These are phyloP conservation scores for Rattus rattus DNA, from an alignment of 2,113 vertebrate species.

Conservation along the genomic window DNA sequence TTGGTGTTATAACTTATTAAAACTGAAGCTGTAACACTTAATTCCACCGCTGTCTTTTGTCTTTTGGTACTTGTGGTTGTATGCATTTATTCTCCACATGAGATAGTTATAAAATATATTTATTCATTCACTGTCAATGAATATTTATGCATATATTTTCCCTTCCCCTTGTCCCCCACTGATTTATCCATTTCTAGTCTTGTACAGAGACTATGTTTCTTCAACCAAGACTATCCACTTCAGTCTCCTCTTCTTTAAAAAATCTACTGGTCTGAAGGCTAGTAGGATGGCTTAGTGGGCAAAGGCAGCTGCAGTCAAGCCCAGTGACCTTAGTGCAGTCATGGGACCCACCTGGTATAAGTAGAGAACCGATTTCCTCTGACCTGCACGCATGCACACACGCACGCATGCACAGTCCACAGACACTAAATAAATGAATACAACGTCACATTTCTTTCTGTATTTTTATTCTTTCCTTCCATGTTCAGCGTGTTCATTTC, in stretches of 20 bases:
- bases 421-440: neutral
- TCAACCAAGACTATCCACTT: neutral
- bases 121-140: neutral
- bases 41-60: neutral
- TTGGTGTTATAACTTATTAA: neutral
- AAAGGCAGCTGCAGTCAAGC: neutral
- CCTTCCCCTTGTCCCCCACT: neutral
- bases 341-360: neutral
- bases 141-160: neutral
- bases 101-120: neutral
- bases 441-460: neutral
- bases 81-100: neutral
- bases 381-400: neutral
- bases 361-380: neutral
- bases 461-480: neutral
- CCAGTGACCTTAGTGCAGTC: neutral
- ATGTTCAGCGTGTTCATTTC: neutral
- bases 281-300: too few relatives aligned
- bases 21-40: neutral
- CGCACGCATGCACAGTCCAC: neutral
- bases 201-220: slow-evolving; percentile 1
- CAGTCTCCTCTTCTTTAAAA: slow-evolving; percentile 8
- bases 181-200: neutral
- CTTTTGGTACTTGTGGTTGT: neutral
- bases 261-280: neutral